Conservation (phyloP, 2,797 vertebrate species). For the Cephalopachus bancanus region DNA sequence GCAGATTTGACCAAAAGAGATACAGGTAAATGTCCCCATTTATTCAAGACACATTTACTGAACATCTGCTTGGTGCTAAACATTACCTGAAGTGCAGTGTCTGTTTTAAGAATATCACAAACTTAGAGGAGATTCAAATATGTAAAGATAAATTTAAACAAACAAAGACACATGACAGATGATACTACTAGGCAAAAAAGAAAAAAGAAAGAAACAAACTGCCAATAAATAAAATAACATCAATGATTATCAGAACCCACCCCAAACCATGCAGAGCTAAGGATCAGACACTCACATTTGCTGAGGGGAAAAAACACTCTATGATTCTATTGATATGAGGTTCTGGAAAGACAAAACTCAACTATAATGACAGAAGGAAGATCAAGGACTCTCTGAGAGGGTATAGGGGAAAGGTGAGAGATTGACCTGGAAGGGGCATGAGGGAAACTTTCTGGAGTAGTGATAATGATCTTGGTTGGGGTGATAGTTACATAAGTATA, state of each 20-base stretch:
- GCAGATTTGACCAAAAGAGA: background rate
- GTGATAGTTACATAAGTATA: background rate
- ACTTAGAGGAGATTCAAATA: background rate
- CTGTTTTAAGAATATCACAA: background rate
- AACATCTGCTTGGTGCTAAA: background rate
- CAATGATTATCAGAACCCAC: background rate
- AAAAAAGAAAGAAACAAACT: background rate
- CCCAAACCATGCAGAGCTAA: background rate
- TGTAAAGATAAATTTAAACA: background rate
- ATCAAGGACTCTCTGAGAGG: background rate
- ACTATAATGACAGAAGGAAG: background rate
- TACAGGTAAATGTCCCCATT: background rate
- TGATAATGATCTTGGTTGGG: background rate
- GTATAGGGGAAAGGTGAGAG: background rate
- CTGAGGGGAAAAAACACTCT: background rate
- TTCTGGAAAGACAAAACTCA: constrained; percentile 20
- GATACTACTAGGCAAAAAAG: background rate
- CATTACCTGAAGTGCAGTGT: background rate
- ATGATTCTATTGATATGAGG: background rate
- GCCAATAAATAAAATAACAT: background rate
- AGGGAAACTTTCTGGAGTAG: background rate
- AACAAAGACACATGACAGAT: background rate
- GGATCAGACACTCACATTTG: background rate
- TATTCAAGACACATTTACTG: background rate
- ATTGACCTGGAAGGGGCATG: background rate